phyloP scores from a whole-genome alignment of 2,888 invertebrate genomes.

The Ctena decussata region DNA sequence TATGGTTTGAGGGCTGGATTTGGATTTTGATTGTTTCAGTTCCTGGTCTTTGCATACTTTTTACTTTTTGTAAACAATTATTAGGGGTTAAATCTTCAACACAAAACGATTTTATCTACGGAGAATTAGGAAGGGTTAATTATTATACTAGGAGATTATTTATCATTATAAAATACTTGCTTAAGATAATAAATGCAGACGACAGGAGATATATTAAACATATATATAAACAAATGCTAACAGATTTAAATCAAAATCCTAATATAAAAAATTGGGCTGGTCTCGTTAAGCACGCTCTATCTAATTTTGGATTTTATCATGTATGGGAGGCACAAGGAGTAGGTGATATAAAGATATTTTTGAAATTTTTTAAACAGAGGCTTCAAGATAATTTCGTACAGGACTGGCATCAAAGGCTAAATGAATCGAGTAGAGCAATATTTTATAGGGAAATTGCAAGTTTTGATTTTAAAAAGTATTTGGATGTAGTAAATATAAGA shows the following conservation, averaged over 20 bases:
- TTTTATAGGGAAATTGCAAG: too few species aligned
- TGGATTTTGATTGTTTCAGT: too few species aligned
- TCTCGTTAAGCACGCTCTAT: neutral
- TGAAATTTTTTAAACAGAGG: neutral
- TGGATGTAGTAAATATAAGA: too few species aligned
- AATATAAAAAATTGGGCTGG: neutral
- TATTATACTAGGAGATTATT: too few species aligned
- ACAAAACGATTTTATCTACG: neutral
- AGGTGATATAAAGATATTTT: neutral
- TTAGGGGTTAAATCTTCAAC: neutral
- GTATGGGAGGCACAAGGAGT: neutral
- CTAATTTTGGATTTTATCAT: neutral
- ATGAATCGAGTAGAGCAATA: too few species aligned
- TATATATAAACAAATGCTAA: neutral
- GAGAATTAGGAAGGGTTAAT: too few species aligned
- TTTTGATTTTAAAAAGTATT: too few species aligned
- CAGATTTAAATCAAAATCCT: neutral
- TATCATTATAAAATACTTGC: neutral
- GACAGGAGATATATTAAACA: neutral
- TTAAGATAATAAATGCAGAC: neutral
- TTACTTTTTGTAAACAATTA: neutral
- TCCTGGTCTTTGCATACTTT: too few species aligned
- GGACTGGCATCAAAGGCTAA: too few species aligned
- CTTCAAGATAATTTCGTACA: neutral
- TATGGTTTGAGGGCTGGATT: too few species aligned